Conservation (phyloP, 2,113 vertebrate species). For the Tachysurus vachellii region DNA sequence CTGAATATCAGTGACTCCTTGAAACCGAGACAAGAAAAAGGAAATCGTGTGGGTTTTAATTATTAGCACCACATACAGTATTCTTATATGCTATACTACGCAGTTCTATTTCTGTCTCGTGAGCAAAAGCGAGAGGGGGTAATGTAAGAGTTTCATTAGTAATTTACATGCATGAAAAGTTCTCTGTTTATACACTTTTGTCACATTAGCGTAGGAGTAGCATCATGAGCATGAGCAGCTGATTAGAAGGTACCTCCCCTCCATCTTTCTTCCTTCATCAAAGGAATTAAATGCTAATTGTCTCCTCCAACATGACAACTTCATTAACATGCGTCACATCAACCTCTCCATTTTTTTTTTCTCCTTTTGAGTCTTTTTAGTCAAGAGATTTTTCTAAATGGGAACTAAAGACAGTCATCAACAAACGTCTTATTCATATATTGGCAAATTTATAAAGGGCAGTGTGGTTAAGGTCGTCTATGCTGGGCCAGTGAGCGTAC, state of each 20-base stretch:
- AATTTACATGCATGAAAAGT: not conserved
- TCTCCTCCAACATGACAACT: slow-evolving; percentile 77
- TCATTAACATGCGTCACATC: slow-evolving; percentile 84
- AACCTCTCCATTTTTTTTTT: slow-evolving; percentile 67
- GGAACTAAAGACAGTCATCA: slow-evolving; percentile 16
- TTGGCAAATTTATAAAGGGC: slow-evolving; percentile 38
- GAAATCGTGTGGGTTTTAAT: slow-evolving; percentile 25
- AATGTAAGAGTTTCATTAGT: not conserved
- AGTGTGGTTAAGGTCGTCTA: not conserved
- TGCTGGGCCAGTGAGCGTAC: slow-evolving; percentile 1
- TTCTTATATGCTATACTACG: not conserved
- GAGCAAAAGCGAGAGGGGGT: not conserved
- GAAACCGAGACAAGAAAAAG: not conserved
- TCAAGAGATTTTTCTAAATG: slow-evolving; percentile 45
- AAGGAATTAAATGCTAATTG: slow-evolving; percentile 81
- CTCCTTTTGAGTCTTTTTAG: slow-evolving; percentile 64
- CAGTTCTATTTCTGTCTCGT: not conserved
- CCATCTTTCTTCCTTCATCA: slow-evolving; percentile 69
- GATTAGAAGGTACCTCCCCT: slow-evolving; percentile 20
- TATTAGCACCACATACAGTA: slow-evolving; percentile 1
- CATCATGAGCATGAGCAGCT: slow-evolving; percentile 1
- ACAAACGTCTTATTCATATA: slow-evolving; percentile 41
- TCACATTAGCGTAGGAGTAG: slow-evolving; percentile 11
- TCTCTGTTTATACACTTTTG: slow-evolving; percentile 14
- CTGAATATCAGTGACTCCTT: not conserved